These are phyloP conservation scores for Petrocephalus sullivani DNA, from an alignment of 2,797 vertebrate genomes.

Conservation along the genomic window DNA sequence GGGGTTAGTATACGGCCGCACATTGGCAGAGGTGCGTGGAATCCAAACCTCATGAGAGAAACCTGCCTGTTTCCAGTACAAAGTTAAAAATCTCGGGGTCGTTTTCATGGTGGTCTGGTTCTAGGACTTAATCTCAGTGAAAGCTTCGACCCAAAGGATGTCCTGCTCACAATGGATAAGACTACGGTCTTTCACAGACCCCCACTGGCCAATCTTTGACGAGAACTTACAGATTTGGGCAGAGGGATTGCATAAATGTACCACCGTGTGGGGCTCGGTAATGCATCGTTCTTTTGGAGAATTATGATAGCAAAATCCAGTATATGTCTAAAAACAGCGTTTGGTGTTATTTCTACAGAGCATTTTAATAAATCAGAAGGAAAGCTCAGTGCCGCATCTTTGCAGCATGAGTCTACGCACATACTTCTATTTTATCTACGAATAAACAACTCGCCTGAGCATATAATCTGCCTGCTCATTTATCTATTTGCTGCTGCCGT, in stretches of 20 bases:
- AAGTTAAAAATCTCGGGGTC: not conserved
- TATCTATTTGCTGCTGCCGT: not conserved
- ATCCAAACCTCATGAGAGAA: not conserved
- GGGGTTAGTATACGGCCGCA: not conserved
- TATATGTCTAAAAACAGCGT: not conserved
- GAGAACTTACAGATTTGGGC: not conserved
- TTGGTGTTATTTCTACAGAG: not conserved
- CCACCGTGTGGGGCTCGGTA: not conserved
- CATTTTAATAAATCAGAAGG: not conserved
- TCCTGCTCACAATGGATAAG: not conserved
- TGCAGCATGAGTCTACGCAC: not conserved
- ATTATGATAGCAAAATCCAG: not conserved
- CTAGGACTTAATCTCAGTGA: not conserved
- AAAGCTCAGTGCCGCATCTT: not conserved
- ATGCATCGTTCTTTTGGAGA: not conserved
- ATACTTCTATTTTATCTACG: conserved; percentile 9
- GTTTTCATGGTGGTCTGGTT: not conserved
- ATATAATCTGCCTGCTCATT: not conserved
- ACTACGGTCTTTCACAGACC: not conserved
- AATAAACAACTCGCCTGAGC: conserved; percentile 15
- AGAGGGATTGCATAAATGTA: not conserved
- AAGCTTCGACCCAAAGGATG: not conserved
- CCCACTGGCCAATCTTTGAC: not conserved
- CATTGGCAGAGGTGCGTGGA: not conserved
- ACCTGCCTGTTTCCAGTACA: not conserved